Evolutionary conservation across 2,797 vertebrate genomes (phyloP), one percentile per base, ranked within the genome.

Genomic region (Scyliorhinus canicula): DNA sequence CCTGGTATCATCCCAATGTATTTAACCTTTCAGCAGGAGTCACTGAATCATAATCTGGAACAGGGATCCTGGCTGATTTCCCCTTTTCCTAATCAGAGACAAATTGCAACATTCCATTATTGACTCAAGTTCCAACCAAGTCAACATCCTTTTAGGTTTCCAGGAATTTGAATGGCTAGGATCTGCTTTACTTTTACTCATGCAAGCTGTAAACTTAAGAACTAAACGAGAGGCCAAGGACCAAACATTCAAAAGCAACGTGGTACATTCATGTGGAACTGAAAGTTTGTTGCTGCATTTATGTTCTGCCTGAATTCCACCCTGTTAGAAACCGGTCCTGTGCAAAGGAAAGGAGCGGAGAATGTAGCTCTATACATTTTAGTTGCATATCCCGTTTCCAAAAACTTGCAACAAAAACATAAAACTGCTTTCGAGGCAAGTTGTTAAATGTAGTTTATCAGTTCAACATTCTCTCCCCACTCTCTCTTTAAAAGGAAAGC

Each of bases 391-490:
- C 84, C 47, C 84, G 35, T 35, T 86, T 52, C 47, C 47, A 24
- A 52, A 86, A 86, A 4, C 50, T 52, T 52, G 55, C 47, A 86
- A 86, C 35, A 86, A 86, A 86, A 86, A 55, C 47, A 31, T 35
- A 14, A 86, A 86, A 86, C 50, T 55, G 26, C 50, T 86, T 11
- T 86, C 3, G 84, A 86, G 50, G 84, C 84, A 55, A 31, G 26
- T 31, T 55, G 26, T 86, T 86, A 86, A 86, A 86, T 86, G 50
- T 86, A 16, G 47, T 86, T 86, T 86, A 86, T 55, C 50, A 55
- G 47, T 55, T 86, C 50, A 86, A 86, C 47, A 31, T 86, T 86
- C 50, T 52, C 84, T 86, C 50, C 26, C 26, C 47, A 86, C 26
- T 86, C 40, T 44, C 50, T 50, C 47, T 86, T 86, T 55, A 86